These are phyloP conservation scores for Perizoma affinitatum DNA, from an alignment of 2,888 invertebrate species.

Conservation along the genomic window DNA sequence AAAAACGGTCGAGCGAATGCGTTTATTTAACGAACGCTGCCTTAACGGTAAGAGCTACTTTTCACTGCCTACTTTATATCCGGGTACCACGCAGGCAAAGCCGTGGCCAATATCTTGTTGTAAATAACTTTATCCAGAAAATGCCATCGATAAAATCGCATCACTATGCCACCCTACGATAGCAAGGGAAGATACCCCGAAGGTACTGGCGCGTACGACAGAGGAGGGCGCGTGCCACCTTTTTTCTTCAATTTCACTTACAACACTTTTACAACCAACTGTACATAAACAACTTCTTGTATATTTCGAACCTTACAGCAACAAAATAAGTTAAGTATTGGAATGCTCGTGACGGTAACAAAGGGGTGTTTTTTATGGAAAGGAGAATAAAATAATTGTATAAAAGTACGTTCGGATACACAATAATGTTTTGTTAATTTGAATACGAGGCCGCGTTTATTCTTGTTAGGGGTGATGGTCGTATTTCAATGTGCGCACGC, in stretches of 20 bases:
- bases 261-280: slow-evolving; percentile 58
- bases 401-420: slow-evolving; percentile 35
- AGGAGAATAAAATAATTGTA: slow-evolving; percentile 20
- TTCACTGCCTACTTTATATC: too few relatives aligned
- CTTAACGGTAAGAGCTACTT: too few relatives aligned
- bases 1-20: too few relatives aligned
- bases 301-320: slow-evolving; percentile 36
- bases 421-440: slow-evolving; percentile 81
- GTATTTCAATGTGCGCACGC: slow-evolving; percentile 68
- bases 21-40: too few relatives aligned
- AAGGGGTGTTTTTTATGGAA: slow-evolving; percentile 43
- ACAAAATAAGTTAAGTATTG: slow-evolving; percentile 23
- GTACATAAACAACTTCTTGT: slow-evolving; percentile 22
- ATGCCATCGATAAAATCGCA: slow-evolving; percentile 38
- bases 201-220: slow-evolving; percentile 60
- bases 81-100: too few relatives aligned
- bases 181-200: slow-evolving; percentile 73
- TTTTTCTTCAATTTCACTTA: slow-evolving; percentile 77
- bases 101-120: too few relatives aligned
- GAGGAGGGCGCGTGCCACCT: slow-evolving; percentile 80
- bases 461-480: slow-evolving; percentile 61
- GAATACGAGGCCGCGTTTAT: slow-evolving; percentile 70
- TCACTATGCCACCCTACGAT: slow-evolving; percentile 69
- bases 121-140: too few relatives aligned
- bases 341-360: slow-evolving; percentile 22